A percentile compares a stretch with the other conserved stretches of the same genome.
Evolutionary conservation across 2,113 vertebrate species (phyloP).

Genomic region (Baryphthengus martii): DNA sequence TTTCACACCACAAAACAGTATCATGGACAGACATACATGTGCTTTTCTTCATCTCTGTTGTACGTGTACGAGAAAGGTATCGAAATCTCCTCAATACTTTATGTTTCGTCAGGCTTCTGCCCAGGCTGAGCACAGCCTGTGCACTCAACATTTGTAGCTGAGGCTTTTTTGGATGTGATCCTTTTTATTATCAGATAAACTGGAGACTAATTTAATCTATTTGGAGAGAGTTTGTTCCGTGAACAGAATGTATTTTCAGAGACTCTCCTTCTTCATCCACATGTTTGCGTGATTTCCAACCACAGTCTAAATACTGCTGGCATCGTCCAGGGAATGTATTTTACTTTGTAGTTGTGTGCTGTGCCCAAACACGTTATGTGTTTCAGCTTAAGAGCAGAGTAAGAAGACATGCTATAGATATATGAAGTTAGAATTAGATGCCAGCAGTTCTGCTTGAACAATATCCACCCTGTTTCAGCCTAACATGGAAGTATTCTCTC

Average conservation of each 20-base stretch:
- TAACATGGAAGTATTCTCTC: neutral
- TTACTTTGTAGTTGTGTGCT: neutral
- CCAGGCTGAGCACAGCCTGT: neutral
- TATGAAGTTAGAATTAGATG: neutral
- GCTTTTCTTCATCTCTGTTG: neutral
- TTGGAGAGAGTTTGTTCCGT: neutral
- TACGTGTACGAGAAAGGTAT: neutral
- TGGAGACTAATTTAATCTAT: neutral
- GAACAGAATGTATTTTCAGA: neutral
- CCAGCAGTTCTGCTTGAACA: neutral
- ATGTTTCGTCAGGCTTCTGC: neutral
- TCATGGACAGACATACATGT: neutral
- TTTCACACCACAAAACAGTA: neutral
- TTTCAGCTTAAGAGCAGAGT: neutral
- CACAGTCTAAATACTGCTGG: neutral
- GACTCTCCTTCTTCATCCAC: neutral
- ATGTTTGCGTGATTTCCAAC: neutral
- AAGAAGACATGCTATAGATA: neutral
- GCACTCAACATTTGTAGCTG: neutral
- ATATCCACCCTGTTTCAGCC: neutral
- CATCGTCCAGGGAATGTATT: neutral
- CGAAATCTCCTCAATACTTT: neutral
- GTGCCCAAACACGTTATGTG: neutral
- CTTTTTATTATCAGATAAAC: neutral
- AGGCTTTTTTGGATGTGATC: neutral